Conservation (phyloP, 2,113 vertebrate genomes). For the Takifugu bimaculatus region DNA sequence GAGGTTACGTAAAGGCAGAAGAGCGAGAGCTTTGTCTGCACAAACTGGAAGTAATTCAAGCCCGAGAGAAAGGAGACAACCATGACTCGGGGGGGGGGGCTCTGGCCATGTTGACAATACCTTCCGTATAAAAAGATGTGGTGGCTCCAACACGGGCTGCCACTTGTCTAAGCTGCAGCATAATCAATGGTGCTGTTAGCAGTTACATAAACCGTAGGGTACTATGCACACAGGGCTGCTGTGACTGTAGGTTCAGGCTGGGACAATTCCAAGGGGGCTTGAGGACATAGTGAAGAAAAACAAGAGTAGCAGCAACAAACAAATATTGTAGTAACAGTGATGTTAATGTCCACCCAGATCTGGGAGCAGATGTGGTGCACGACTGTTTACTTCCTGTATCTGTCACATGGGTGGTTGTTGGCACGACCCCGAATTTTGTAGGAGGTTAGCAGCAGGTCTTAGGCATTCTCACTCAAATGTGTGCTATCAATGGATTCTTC, state of each 20-base stretch:
- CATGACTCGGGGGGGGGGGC: conserved; percentile 31
- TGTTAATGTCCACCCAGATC: neutral
- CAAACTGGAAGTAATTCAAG: conserved; percentile 39
- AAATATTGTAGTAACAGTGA: conserved; percentile 3
- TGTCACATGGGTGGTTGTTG: no score
- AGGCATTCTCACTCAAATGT: no score
- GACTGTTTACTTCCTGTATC: no score
- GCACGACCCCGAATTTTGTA: no score
- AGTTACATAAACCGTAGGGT: conserved; percentile 56
- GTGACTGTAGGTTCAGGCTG: conserved; percentile 25
- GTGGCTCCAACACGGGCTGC: conserved; percentile 27
- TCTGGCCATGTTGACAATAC: conserved; percentile 36
- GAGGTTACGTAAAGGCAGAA: conserved; percentile 61
- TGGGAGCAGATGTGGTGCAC: no score
- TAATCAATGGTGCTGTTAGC: conserved; percentile 51
- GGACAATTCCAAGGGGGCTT: conserved; percentile 19
- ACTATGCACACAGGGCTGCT: conserved; percentile 35
- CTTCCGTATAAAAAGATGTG: conserved; percentile 30
- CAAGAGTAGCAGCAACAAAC: conserved; percentile 25
- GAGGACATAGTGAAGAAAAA: conserved; percentile 31
- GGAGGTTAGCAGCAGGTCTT: no score
- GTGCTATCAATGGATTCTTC: no score
- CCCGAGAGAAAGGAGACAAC: conserved; percentile 41
- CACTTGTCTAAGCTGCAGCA: conserved; percentile 17
- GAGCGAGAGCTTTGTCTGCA: conserved; percentile 54